A percentile compares a stretch with the other conserved stretches of the same genome.
These are phyloP conservation scores for Lindbergichthys nudifrons DNA, from an alignment of 2,797 vertebrate genomes.

Conservation along the genomic window DNA sequence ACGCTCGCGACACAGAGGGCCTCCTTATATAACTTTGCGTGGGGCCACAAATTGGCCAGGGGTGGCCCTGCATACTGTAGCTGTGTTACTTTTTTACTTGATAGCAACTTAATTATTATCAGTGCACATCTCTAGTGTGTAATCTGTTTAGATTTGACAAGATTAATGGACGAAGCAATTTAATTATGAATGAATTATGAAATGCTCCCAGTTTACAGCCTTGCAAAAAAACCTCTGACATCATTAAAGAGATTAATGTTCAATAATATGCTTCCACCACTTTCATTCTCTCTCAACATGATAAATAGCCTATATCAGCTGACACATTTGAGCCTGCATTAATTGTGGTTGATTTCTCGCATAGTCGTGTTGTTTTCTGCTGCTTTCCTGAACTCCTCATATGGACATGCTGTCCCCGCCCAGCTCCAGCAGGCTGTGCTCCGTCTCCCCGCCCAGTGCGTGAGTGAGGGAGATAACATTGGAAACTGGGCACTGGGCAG, in stretches of 20 bases:
- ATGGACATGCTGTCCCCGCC: constrained; percentile 64
- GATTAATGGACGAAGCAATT: constrained; percentile 11
- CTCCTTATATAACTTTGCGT: no score
- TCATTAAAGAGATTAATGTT: constrained; percentile 14
- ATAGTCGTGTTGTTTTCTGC: background rate
- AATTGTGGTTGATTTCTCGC: no score
- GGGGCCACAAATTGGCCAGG: no score
- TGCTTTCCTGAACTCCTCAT: constrained; percentile 50
- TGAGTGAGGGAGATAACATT: constrained; percentile 75
- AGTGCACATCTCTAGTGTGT: background rate
- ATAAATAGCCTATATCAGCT: no score
- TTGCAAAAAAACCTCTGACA: background rate
- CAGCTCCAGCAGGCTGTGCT: constrained; percentile 38
- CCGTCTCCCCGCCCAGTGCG: constrained; percentile 61
- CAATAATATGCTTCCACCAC: background rate
- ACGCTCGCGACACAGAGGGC: no score
- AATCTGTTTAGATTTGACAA: constrained; percentile 1
- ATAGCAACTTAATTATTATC: background rate
- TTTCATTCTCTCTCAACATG: background rate
- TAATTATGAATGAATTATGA: constrained; percentile 10
- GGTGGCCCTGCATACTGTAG: background rate
- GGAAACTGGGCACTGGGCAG: constrained; percentile 77
- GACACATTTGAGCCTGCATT: background rate
- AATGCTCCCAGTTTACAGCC: constrained; percentile 1
- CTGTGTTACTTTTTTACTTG: background rate